These are phyloP conservation scores for Pseudomyrmex concolor DNA, from an alignment of 1,140 invertebrate genomes.

Conservation along the genomic window DNA sequence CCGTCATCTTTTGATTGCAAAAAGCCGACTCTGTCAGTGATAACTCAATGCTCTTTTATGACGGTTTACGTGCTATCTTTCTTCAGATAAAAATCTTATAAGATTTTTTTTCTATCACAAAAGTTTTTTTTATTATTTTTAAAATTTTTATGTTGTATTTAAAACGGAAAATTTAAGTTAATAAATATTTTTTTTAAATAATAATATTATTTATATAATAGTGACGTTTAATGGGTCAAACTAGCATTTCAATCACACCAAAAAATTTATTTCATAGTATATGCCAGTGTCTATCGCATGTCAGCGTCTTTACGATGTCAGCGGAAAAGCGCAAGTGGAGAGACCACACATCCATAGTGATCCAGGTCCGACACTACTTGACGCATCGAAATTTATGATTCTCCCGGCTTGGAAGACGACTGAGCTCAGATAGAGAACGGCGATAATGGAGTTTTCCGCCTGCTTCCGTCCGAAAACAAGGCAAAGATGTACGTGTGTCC, in stretches of 20 bases:
- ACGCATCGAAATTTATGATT: conserved; percentile 62
- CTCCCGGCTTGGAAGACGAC: conserved; percentile 5
- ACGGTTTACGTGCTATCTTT: not conserved
- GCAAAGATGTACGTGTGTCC: conserved; percentile 45
- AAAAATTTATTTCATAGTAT: not conserved
- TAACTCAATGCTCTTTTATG: not conserved
- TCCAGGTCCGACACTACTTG: not conserved
- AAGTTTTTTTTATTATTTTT: too few relatives aligned
- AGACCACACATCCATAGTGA: not conserved
- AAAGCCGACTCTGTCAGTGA: not conserved
- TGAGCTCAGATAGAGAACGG: conserved; percentile 50
- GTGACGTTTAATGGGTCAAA: not conserved
- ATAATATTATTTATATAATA: too few relatives aligned
- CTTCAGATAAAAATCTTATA: not conserved
- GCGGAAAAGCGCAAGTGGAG: not conserved
- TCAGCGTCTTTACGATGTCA: not conserved
- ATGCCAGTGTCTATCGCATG: not conserved
- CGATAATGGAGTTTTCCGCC: conserved; percentile 71
- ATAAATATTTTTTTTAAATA: too few relatives aligned
- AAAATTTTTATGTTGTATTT: too few relatives aligned
- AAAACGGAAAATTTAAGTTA: too few relatives aligned
- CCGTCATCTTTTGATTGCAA: not conserved
- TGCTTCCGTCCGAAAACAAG: conserved; percentile 45
- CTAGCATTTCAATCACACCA: not conserved
- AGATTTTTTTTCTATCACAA: not conserved